Base-by-base conservation (phyloP, 2,113 vertebrate species). In the Onychostoma macrolepis region DNA sequence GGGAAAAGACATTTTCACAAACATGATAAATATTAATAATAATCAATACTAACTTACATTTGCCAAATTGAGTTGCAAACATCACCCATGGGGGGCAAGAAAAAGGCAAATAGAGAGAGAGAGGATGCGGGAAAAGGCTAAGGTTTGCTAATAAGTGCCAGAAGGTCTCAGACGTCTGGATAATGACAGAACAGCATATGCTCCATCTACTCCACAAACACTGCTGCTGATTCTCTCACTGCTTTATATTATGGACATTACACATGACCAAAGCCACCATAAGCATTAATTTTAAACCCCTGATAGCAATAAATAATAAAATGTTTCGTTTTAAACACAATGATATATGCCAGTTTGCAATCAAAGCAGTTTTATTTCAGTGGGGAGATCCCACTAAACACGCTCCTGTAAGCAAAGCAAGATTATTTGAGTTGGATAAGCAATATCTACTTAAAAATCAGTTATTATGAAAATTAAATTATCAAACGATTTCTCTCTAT, bases 11-110 rank as follows among this genome's bases (percentile, higher is more conserved):
- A 72, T 95, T 94, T 92, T 95, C 93, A 89, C 96, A 95, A 96
- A 95, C 97, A 95, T 90, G 95, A 97, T 95, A 94, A 96, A 97
- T 97, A 97, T 97, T 97, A 96, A 97, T 96, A 97, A 97, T 96
- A 96, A 97, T 97, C 96, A 95, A 96, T 97, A 93, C 92, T 91
- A 91, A 94, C 95, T 96, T 96, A 92, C 94, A 94, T 94, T 95
- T 95, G 92, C 95, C 92, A 95, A 93, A 92, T 92, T 92, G 94
- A 92, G 92, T 95, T 92, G 88, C 91, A 95, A 96, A 94, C 94
- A 94, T 94, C 90, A 93, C 94, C 94, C 93, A 72, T 87, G 90
- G 94, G 78, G n/a, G 75, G 28, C 24, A 45, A 74, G 24, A 87
- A n/a, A 80, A 13, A 71, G 21, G 65, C 43, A 53, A 13, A 38